Percentiles rank a stretch among this genome's conserved stretches.
phyloP scores from a whole-genome alignment of 37 sponge, comb jelly and placozoan genomes.

The Petrosia ficiformis region DNA sequence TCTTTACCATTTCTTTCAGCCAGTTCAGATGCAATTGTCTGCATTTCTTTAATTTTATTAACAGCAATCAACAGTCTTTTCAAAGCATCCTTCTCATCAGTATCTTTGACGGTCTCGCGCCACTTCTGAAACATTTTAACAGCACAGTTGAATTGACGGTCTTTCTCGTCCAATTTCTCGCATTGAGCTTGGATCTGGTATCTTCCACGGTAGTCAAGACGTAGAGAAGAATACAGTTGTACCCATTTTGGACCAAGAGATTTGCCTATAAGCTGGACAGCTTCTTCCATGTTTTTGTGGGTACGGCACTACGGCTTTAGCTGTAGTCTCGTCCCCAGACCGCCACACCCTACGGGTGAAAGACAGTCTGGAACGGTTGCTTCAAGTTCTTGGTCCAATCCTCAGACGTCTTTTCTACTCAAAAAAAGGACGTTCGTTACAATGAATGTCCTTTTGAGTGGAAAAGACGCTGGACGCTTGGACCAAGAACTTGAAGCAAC shows the following conservation, averaged over 20 bases:
- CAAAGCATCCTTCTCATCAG: background rate
- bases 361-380: too few species aligned
- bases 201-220: background rate
- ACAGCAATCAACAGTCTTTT: background rate
- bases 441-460: too few species aligned
- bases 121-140: background rate
- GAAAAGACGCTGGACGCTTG: too few species aligned
- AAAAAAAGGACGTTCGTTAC: too few species aligned
- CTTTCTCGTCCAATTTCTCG: too few species aligned
- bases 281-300: slow-evolving; percentile 5
- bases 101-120: background rate
- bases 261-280: background rate
- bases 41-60: background rate
- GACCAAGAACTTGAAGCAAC: too few species aligned
- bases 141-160: too few species aligned
- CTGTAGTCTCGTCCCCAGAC: too few species aligned
- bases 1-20: background rate
- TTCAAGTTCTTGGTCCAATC: too few species aligned
- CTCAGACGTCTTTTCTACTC: too few species aligned
- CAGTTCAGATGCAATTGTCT: background rate
- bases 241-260: slow-evolving; percentile 6
- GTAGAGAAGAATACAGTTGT: slow-evolving; percentile 3
- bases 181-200: background rate
- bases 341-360: too few species aligned
- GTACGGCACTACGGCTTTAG: too few species aligned